A percentile compares a stretch with the other conserved stretches of the same genome.
These are phyloP conservation scores for Brachionichthys hirsutus DNA, from an alignment of 2,113 vertebrate genomes.

Conservation along the genomic window DNA sequence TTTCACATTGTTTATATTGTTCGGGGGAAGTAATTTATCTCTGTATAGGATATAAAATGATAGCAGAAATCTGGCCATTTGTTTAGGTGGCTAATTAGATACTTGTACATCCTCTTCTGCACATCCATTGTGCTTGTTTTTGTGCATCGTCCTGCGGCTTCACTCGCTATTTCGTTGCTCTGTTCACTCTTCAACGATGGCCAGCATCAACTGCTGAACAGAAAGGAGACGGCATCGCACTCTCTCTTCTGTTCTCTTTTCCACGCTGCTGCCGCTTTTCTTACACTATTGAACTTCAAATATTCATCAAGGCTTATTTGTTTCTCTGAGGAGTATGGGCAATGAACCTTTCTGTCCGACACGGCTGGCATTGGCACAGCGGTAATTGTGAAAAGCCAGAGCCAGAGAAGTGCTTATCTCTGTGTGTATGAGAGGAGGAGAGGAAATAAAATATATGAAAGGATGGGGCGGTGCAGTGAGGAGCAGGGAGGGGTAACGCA, in stretches of 20 bases:
- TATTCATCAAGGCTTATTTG: conserved; percentile 64
- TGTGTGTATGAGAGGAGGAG: conserved; percentile 50
- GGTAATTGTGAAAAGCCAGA: conserved; percentile 72
- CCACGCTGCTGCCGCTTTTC: conserved; percentile 29
- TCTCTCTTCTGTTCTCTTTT: conserved; percentile 39
- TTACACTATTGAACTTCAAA: conserved; percentile 57
- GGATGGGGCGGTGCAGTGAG: conserved; percentile 58
- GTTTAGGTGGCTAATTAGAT: conserved; percentile 66
- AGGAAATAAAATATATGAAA: conserved; percentile 55
- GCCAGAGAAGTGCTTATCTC: conserved; percentile 49
- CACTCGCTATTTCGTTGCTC: conserved; percentile 61
- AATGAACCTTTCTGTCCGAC: conserved; percentile 63
- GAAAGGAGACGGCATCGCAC: conserved; percentile 14
- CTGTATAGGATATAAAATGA: conserved; percentile 41
- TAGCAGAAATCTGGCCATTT: conserved; percentile 48
- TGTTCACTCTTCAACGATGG: conserved; percentile 68
- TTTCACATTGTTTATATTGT: conserved; percentile 43
- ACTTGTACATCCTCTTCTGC: conserved; percentile 44
- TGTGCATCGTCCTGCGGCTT: conserved; percentile 38
- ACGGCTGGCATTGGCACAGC: conserved; percentile 69
- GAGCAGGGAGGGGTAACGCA: conserved; percentile 37
- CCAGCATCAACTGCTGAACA: conserved; percentile 30
- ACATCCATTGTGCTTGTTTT: conserved; percentile 55
- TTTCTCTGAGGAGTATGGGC: conserved; percentile 58
- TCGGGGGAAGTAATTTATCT: conserved; percentile 34